Evolutionary conservation across 2,888 invertebrate species (phyloP).

Genomic region (Ectobius pallidus): DNA sequence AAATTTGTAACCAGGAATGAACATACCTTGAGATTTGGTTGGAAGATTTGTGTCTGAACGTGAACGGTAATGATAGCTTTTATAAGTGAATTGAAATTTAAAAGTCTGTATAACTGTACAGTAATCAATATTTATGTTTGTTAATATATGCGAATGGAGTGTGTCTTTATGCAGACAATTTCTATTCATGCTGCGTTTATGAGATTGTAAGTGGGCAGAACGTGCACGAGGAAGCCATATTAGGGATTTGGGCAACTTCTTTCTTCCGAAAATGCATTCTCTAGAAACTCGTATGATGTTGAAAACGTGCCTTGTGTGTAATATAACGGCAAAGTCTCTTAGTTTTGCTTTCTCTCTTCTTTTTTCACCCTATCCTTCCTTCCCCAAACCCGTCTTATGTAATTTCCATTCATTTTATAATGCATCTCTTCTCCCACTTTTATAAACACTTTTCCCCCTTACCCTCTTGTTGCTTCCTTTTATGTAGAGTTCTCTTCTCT

Average conservation of each 20-base stretch:
- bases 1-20: no score
- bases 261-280: slow-evolving; percentile 12
- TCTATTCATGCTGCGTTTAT: slow-evolving; percentile 28
- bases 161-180: slow-evolving; percentile 5
- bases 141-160: slow-evolving; percentile 1
- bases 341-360: neutral
- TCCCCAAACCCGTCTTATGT: neutral
- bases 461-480: no score
- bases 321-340: neutral
- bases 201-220: neutral
- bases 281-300: neutral
- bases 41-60: no score
- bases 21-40: no score
- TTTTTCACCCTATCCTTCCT: neutral
- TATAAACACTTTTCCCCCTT: neutral
- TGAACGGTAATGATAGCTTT: neutral
- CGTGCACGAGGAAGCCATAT: neutral
- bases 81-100: slow-evolving; percentile 16
- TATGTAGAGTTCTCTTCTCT: no score
- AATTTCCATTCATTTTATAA: slow-evolving; percentile 13
- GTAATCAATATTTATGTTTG: slow-evolving; percentile 16
- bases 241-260: neutral
- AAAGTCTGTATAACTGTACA: neutral
- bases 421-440: neutral
- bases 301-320: neutral